Conservation (phyloP, 1,140 invertebrate species). For the Mamestra configurata region DNA sequence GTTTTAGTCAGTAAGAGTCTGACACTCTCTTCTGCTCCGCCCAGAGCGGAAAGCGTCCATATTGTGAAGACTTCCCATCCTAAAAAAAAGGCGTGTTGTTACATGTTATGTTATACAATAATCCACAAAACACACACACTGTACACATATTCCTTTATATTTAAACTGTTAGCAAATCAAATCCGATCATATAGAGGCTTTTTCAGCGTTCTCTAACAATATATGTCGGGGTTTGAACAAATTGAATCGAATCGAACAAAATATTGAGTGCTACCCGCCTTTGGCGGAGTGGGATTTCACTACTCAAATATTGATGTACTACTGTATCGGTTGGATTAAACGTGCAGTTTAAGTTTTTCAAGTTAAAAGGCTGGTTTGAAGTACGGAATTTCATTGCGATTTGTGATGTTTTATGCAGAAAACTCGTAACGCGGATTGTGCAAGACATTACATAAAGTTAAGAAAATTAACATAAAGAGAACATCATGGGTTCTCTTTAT, state of each 20-base stretch:
- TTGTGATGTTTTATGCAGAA: too few species aligned
- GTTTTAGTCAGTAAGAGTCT: too few species aligned
- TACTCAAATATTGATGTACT: conserved; percentile 57
- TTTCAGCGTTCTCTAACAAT: conserved; percentile 54
- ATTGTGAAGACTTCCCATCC: too few species aligned
- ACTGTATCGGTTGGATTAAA: conserved; percentile 43
- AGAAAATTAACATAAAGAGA: too few species aligned
- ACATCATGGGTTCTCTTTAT: too few species aligned
- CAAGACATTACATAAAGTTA: too few species aligned
- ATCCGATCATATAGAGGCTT: conserved; percentile 13
- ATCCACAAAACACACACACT: neutral
- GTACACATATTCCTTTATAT: neutral
- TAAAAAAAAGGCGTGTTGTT: too few species aligned
- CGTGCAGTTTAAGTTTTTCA: conserved; percentile 33
- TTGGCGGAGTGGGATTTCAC: conserved; percentile 62
- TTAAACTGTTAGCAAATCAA: conserved; percentile 6
- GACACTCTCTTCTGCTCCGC: too few species aligned
- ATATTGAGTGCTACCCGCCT: conserved; percentile 64
- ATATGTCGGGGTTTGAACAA: conserved; percentile 63
- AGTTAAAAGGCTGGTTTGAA: conserved; percentile 57
- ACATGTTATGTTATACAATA: too few species aligned
- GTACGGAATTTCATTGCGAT: conserved; percentile 1
- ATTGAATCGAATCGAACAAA: conserved; percentile 68
- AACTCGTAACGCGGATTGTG: too few species aligned
- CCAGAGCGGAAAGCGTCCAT: too few species aligned